These are phyloP conservation scores for Apis mellifera DNA, from an alignment of 1,140 invertebrate genomes.

Conservation along the genomic window DNA sequence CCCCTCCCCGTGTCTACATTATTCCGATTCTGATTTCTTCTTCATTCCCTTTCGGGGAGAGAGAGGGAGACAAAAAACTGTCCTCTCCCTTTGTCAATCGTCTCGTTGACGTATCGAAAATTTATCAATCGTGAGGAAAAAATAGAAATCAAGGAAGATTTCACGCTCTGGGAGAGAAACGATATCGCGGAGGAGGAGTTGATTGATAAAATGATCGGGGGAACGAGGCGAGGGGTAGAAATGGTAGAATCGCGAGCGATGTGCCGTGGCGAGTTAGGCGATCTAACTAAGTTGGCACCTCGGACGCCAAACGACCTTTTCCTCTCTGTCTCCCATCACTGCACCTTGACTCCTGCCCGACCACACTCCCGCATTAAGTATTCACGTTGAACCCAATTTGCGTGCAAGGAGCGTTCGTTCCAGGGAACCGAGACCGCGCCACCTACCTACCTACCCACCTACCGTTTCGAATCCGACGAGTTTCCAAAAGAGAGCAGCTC, in stretches of 20 bases:
- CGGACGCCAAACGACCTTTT: constrained; percentile 77
- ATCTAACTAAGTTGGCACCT: constrained; percentile 78
- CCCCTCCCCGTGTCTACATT: not conserved
- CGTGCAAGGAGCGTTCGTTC: constrained; percentile 77
- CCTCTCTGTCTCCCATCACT: constrained; percentile 76
- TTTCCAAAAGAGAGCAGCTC: constrained; percentile 47
- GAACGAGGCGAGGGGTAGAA: no score
- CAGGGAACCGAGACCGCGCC: constrained; percentile 70
- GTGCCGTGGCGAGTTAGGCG: constrained; percentile 69
- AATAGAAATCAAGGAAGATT: no score
- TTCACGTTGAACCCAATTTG: constrained; percentile 78
- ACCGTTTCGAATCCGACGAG: constrained; percentile 51
- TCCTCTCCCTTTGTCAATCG: no score
- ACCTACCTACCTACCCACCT: no score
- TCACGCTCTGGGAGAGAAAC: no score
- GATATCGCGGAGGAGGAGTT: not conserved
- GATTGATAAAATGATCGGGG: not conserved
- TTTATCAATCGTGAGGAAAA: no score
- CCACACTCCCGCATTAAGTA: constrained; percentile 76
- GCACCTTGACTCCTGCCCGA: constrained; percentile 76
- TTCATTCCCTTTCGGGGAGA: constrained; percentile 16
- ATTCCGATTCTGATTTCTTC: constrained; percentile 14
- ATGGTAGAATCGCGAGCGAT: constrained; percentile 48
- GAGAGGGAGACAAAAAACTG: no score
- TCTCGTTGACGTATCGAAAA: no score